These are phyloP conservation scores for Ochotona curzoniae DNA, from an alignment of 2,113 vertebrate genomes.

Conservation along the genomic window DNA sequence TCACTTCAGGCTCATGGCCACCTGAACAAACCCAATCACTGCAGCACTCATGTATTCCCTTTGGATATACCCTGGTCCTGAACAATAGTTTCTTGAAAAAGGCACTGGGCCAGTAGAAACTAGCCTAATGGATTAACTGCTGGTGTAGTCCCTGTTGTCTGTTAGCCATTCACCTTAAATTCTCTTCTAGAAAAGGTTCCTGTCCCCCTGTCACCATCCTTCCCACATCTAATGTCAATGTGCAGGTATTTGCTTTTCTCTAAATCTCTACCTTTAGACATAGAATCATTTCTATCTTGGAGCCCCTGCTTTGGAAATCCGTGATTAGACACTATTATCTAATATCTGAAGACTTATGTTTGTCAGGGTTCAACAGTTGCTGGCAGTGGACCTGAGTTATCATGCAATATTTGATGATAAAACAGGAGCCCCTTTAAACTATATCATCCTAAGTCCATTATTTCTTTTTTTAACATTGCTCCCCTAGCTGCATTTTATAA, in stretches of 20 bases:
- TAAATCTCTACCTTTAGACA: conserved; percentile 28
- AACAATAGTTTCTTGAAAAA: neutral
- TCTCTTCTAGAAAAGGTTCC: neutral
- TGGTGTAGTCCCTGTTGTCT: neutral
- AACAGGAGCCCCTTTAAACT: neutral
- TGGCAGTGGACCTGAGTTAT: neutral
- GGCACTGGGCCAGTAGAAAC: neutral
- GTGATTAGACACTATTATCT: neutral
- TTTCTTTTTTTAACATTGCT: neutral
- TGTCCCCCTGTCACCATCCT: no score
- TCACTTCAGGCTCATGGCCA: neutral
- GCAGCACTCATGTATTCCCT: neutral
- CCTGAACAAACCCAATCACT: neutral
- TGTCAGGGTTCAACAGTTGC: neutral
- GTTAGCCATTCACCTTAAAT: neutral
- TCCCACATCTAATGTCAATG: neutral
- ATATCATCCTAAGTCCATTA: neutral
- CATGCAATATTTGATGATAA: neutral
- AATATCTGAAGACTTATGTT: neutral
- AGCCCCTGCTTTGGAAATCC: neutral
- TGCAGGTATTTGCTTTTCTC: neutral
- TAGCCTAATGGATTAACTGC: neutral
- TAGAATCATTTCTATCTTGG: neutral
- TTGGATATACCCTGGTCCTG: neutral
- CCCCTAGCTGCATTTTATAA: neutral